A percentile compares a stretch with the other conserved stretches of the same genome.
Conservation (phyloP, 2,888 invertebrate species). For the Neria commutata region DNA sequence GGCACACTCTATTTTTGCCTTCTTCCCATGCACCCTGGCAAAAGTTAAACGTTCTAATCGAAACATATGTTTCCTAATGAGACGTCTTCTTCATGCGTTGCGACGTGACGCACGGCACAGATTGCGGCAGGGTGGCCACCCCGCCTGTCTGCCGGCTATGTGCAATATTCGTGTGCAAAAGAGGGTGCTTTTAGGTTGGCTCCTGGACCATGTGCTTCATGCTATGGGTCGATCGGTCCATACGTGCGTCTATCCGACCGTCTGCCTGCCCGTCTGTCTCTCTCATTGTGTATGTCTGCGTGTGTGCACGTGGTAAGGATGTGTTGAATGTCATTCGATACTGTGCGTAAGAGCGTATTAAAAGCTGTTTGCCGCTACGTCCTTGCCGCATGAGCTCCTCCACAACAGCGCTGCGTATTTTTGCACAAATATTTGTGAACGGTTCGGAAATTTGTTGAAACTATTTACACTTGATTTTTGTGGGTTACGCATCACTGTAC, state of each 20-base stretch:
- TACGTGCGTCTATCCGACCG: neutral
- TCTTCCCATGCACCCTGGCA: neutral
- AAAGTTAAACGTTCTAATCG: slow-evolving; percentile 27
- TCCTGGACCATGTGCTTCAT: too few species aligned
- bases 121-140: neutral
- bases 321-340: slow-evolving; percentile 53
- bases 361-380: slow-evolving; percentile 41
- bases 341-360: slow-evolving; percentile 55
- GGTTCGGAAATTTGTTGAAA: neutral
- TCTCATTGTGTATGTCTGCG: neutral
- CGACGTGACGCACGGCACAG: neutral
- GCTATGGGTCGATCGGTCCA: too few species aligned
- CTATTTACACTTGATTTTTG: neutral
- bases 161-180: too few species aligned
- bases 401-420: neutral
- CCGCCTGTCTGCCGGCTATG: too few species aligned
- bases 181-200: neutral
- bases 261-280: neutral
- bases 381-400: neutral
- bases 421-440: neutral
- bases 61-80: slow-evolving; percentile 61
- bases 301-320: slow-evolving; percentile 24
- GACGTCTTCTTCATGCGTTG: slow-evolving; percentile 24
- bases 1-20: neutral
- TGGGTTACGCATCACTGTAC: neutral